Conservation (phyloP, 2,113 vertebrate genomes). For the Cisticola juncidis region DNA sequence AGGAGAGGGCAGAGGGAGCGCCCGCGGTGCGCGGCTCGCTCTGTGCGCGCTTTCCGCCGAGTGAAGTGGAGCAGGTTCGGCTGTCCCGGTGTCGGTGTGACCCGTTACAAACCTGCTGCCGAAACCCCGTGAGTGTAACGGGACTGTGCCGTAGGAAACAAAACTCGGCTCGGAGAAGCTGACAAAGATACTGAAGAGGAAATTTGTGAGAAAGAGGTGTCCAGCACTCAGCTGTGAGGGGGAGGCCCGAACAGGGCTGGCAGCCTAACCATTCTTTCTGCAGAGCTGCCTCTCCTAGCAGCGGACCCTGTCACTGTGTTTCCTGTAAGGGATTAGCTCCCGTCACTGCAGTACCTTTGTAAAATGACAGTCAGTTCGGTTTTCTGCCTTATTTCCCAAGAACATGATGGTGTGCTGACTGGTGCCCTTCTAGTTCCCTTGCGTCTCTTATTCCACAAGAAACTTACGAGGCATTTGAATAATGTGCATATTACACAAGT, state of each 20-base stretch:
- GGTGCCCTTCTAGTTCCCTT: neutral
- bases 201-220: neutral
- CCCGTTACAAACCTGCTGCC: accelerated
- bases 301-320: accelerated
- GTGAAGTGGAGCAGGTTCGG: accelerated
- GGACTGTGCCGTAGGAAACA: neutral
- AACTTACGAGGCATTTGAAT: neutral
- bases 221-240: neutral
- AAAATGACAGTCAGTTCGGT: accelerated
- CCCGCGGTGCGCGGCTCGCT: neutral
- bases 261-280: accelerated
- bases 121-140: neutral
- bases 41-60: neutral
- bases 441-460: neutral
- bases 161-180: neutral
- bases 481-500: neutral
- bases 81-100: no score
- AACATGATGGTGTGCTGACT: neutral
- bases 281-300: neutral
- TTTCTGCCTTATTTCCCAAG: neutral
- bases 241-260: neutral
- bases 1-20: neutral
- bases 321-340: neutral
- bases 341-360: neutral
- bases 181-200: neutral